Conservation (phyloP, 1,140 invertebrate species). For the Gerris buenoi region DNA sequence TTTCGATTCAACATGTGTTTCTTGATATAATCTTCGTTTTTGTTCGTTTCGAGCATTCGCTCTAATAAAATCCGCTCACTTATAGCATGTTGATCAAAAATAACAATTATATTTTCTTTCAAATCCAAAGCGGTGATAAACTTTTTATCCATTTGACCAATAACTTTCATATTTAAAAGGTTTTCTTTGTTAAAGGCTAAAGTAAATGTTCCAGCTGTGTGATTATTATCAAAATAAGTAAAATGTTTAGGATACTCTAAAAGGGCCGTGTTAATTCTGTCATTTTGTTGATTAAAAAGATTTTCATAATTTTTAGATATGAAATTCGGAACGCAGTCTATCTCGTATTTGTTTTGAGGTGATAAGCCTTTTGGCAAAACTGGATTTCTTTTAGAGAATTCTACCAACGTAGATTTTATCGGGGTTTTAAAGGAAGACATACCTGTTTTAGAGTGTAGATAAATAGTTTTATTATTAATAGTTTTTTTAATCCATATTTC, state of each 20-base stretch:
- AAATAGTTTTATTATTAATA: background rate
- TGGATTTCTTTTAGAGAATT: background rate
- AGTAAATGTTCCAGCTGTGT: background rate
- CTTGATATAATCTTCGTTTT: background rate
- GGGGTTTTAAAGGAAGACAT: background rate
- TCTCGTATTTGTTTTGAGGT: background rate
- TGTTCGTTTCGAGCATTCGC: background rate
- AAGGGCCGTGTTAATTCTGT: background rate
- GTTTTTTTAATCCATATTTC: background rate
- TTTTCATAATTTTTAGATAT: background rate
- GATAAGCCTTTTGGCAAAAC: background rate
- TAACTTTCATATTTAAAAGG: background rate
- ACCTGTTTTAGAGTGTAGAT: background rate
- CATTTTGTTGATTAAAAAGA: background rate
- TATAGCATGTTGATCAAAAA: background rate
- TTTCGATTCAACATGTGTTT: background rate
- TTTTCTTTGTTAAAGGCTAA: background rate
- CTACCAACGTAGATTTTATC: background rate
- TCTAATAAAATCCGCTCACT: background rate
- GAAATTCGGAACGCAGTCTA: background rate
- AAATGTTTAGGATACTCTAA: background rate
- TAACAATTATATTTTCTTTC: background rate
- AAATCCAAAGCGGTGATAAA: background rate
- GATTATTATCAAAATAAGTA: background rate
- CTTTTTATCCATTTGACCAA: background rate